Evolutionary conservation across 2,797 vertebrate species (phyloP).

Genomic region (Syngnathus acus): DNA sequence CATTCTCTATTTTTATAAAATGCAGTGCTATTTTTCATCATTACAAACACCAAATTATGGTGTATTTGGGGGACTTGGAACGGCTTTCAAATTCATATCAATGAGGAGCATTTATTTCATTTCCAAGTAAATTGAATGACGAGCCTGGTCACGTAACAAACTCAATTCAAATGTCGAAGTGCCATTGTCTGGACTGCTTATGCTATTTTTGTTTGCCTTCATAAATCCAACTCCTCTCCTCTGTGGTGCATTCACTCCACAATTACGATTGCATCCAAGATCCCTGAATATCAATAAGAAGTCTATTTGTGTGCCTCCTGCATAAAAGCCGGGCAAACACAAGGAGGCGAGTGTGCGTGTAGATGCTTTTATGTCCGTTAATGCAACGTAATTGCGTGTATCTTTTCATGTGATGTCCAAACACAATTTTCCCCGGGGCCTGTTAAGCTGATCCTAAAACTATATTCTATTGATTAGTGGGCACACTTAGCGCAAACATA

Average conservation of each 20-base stretch:
- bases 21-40: too few species aligned
- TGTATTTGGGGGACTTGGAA: too few species aligned
- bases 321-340: background rate
- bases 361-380: background rate
- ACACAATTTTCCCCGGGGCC: constrained; percentile 50
- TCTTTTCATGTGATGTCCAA: constrained; percentile 1
- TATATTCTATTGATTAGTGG: constrained; percentile 11
- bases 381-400: constrained; percentile 1
- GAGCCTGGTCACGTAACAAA: too few species aligned
- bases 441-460: constrained; percentile 10
- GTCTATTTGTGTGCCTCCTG: background rate
- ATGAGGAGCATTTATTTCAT: too few species aligned
- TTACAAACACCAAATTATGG: too few species aligned
- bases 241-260: background rate
- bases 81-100: too few species aligned
- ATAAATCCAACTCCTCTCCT: background rate
- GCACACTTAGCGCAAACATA: constrained; percentile 18
- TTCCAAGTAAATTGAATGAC: too few species aligned
- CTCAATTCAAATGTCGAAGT: background rate
- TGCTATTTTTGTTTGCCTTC: background rate
- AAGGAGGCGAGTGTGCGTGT: constrained; percentile 42
- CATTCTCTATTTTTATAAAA: too few species aligned
- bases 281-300: background rate
- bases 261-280: background rate
- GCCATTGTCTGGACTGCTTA: background rate